Conservation (phyloP, 2,113 vertebrate genomes). For the Nothobranchius furzeri region DNA sequence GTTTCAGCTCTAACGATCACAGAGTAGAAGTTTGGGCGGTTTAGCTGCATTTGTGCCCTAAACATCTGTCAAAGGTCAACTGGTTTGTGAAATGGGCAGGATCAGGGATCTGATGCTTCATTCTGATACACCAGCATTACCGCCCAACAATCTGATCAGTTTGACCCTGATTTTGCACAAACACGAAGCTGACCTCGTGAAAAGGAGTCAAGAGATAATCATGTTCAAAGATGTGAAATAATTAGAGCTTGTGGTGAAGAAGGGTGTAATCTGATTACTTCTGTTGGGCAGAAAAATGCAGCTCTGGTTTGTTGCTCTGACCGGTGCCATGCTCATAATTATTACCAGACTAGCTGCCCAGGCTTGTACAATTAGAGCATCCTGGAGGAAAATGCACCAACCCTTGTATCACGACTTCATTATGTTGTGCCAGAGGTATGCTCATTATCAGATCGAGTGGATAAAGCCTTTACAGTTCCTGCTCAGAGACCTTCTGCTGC, state of each 20-base stretch:
- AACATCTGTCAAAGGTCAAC: no score
- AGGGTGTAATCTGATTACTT: conserved; percentile 3
- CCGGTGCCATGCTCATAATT: conserved; percentile 1
- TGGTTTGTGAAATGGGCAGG: no score
- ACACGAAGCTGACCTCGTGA: conserved; percentile 5
- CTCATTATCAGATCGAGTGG: conserved; percentile 32
- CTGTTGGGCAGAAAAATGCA: conserved; percentile 4
- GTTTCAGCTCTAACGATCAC: no score
- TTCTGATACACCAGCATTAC: background rate
- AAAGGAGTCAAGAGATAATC: conserved; percentile 15
- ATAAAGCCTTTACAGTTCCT: conserved; percentile 6
- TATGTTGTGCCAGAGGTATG: conserved; percentile 8
- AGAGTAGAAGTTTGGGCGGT: no score
- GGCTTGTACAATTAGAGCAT: conserved; percentile 2
- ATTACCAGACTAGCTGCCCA: background rate
- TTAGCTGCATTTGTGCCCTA: no score
- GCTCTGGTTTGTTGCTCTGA: conserved; percentile 4
- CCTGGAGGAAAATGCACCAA: conserved; percentile 8
- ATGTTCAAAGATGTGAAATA: conserved; percentile 20
- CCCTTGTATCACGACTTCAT: conserved; percentile 5
- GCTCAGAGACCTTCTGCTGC: conserved; percentile 11
- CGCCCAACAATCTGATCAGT: conserved; percentile 3
- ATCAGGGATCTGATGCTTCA: background rate
- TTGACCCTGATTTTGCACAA: conserved; percentile 7
- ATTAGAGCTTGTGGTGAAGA: conserved; percentile 6